phyloP scores from a whole-genome alignment of 1,140 invertebrate genomes.

The Pogonomyrmex californicus region DNA sequence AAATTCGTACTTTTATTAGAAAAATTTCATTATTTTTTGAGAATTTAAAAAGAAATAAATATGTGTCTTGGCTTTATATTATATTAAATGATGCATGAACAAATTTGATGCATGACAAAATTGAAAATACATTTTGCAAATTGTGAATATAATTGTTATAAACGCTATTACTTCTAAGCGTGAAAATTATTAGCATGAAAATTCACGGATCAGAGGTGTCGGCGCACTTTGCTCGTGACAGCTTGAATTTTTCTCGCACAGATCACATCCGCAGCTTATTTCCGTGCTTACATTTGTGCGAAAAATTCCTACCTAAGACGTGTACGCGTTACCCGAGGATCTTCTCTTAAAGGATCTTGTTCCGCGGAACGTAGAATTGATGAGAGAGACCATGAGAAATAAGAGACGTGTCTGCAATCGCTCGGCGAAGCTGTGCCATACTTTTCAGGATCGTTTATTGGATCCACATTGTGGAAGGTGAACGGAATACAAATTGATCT shows the following conservation, averaged over 20 bases:
- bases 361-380: constrained; percentile 30
- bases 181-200: background rate
- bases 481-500: constrained; percentile 50
- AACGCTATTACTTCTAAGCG: background rate
- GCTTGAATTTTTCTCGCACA: constrained; percentile 39
- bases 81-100: background rate
- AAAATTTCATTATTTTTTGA: constrained; percentile 14
- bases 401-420: constrained; percentile 25
- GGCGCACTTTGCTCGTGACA: constrained; percentile 39
- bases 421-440: constrained; percentile 14
- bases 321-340: constrained; percentile 14
- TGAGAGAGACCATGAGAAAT: constrained; percentile 24
- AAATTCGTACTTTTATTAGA: background rate
- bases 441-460: constrained; percentile 39
- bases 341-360: constrained; percentile 40
- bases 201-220: background rate
- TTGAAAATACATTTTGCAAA: background rate
- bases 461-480: constrained; percentile 17
- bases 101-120: background rate
- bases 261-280: constrained; percentile 37
- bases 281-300: background rate
- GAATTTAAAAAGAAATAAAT: background rate
- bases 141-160: background rate
- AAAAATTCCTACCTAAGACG: background rate
- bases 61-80: background rate